phyloP scores from a whole-genome alignment of 2,113 vertebrate genomes.

The Garra rufa region DNA sequence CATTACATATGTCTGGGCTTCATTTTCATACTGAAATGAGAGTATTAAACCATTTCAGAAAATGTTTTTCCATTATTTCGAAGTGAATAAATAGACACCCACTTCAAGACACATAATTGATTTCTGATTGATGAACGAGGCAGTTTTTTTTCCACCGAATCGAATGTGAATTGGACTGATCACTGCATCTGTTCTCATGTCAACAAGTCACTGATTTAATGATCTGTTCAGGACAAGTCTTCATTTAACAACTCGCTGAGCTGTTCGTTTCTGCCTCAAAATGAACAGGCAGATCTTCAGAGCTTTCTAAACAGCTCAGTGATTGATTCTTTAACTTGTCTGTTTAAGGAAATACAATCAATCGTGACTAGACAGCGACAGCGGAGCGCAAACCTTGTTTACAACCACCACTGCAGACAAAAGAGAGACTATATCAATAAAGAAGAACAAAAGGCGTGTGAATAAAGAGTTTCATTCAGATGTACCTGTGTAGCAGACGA shows the following conservation, averaged over 20 bases:
- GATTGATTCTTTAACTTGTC: background rate
- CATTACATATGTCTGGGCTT: too few relatives aligned
- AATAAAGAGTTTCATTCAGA: background rate
- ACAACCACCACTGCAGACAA: background rate
- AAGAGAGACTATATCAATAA: background rate
- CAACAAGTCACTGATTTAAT: background rate
- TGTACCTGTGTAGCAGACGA: conserved; percentile 97
- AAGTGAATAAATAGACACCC: background rate
- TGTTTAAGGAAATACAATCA: background rate
- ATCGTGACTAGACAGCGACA: background rate
- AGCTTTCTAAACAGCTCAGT: background rate
- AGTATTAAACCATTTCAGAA: background rate
- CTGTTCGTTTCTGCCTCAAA: background rate
- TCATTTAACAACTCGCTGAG: background rate
- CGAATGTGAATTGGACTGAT: background rate
- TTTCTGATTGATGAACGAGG: background rate
- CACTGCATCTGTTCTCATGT: background rate
- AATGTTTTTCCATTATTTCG: background rate
- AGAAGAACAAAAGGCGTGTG: background rate
- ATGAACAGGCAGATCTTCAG: background rate
- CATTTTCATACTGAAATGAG: too few relatives aligned
- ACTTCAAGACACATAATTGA: background rate
- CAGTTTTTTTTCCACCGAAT: background rate
- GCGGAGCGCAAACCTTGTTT: background rate
- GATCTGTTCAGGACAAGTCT: background rate